phyloP scores from a whole-genome alignment of 1,140 invertebrate species.

The Euwallacea similis region DNA sequence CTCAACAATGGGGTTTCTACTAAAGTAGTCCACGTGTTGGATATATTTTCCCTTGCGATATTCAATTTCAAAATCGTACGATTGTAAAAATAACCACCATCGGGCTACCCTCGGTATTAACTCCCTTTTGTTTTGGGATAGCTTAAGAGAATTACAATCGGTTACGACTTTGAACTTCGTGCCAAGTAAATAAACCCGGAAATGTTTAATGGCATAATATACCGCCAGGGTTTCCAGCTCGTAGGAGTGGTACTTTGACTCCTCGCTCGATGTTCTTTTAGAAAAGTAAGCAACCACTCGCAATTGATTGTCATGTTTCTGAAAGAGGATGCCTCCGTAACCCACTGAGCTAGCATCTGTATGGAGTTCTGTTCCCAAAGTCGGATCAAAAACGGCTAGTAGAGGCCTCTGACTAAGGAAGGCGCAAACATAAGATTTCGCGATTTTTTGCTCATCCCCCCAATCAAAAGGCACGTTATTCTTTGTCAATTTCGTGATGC shows the following conservation, averaged over 20 bases:
- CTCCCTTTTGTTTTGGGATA: conserved; percentile 49
- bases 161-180: conserved; percentile 47
- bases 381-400: conserved; percentile 46
- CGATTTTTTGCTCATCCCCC: conserved; percentile 40
- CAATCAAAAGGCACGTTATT: conserved; percentile 45
- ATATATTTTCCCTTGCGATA: conserved; percentile 18
- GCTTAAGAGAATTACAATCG: conserved; percentile 48
- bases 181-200: conserved; percentile 40
- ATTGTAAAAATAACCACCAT: conserved; percentile 51
- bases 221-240: conserved; percentile 53
- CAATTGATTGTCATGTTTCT: conserved; percentile 39
- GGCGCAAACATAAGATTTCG: conserved; percentile 41
- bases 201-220: conserved; percentile 44
- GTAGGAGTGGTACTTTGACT: conserved; percentile 51
- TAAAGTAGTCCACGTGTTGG: conserved; percentile 24
- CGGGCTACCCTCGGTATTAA: conserved; percentile 47
- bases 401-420: conserved; percentile 41
- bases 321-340: conserved; percentile 50
- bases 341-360: conserved; percentile 48
- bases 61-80: conserved; percentile 44
- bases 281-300: conserved; percentile 49
- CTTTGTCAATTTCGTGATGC: conserved; percentile 46
- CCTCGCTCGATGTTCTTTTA: conserved; percentile 42
- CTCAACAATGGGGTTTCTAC: conserved; percentile 7
- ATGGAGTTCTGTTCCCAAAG: conserved; percentile 45